phyloP scores from a whole-genome alignment of 1,140 invertebrate species.

The Papilio xuthus region DNA sequence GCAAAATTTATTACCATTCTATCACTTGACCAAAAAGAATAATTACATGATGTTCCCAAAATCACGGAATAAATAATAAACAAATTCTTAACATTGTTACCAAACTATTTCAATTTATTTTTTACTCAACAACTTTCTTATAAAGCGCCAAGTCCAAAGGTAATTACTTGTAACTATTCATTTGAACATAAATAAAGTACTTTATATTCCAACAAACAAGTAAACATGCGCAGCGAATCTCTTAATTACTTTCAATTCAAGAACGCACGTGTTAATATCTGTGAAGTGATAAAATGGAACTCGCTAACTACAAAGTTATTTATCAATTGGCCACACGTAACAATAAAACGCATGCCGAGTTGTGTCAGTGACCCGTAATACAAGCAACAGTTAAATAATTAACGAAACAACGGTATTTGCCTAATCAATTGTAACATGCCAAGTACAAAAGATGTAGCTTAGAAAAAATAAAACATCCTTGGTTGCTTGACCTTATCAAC shows the following conservation, averaged over 20 bases:
- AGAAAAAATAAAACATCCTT: constrained; percentile 25
- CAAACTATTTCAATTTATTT: constrained; percentile 9
- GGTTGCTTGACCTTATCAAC: not conserved
- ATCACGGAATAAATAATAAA: not conserved
- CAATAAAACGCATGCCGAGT: constrained; percentile 53
- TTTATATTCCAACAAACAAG: constrained; percentile 39
- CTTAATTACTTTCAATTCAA: constrained; percentile 32
- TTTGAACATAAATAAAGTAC: no score
- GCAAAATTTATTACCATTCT: not conserved
- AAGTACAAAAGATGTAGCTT: constrained; percentile 37
- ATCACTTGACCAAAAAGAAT: not conserved
- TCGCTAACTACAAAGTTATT: constrained; percentile 42
- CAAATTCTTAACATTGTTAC: not conserved
- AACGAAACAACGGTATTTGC: constrained; percentile 59
- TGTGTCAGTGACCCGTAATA: constrained; percentile 61
- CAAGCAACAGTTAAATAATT: constrained; percentile 65
- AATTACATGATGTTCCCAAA: not conserved
- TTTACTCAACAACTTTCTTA: not conserved
- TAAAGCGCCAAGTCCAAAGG: not conserved
- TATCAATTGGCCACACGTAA: constrained; percentile 64
- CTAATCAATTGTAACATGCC: constrained; percentile 45
- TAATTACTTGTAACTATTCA: no score
- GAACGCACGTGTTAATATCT: constrained; percentile 51
- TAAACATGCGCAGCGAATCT: constrained; percentile 34
- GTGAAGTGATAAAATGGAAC: constrained; percentile 45